Percentiles rank a stretch among this genome's conserved stretches.
Evolutionary conservation across 2,113 vertebrate species (phyloP).

Genomic region (Melanostigma gelatinosum): DNA sequence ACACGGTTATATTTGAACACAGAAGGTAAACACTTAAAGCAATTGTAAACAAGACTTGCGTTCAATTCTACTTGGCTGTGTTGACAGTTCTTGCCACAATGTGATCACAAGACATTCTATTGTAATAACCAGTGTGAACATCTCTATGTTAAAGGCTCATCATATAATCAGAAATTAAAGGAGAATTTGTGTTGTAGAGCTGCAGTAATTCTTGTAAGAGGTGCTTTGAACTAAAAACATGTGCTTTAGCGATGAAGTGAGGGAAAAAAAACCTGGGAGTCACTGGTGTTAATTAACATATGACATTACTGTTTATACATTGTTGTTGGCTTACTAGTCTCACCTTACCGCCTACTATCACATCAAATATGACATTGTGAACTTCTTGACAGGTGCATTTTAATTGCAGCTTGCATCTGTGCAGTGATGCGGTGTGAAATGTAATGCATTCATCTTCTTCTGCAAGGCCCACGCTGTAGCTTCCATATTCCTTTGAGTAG

Average conservation of each 20-base stretch:
- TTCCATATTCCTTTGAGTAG: background rate
- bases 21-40: background rate
- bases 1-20: background rate
- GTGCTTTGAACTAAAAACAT: background rate
- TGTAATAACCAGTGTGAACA: background rate
- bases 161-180: background rate
- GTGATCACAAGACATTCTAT: background rate
- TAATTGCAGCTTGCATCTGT: constrained; percentile 1
- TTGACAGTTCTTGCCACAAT: constrained; percentile 1
- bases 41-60: background rate
- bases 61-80: background rate
- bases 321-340: background rate
- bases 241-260: background rate
- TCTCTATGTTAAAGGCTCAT: background rate
- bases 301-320: background rate
- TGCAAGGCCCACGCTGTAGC: background rate
- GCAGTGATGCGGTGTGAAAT: constrained; percentile 5
- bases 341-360: background rate
- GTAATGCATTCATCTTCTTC: background rate
- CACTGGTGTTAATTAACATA: background rate
- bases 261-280: background rate
- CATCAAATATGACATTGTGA: background rate
- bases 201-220: background rate
- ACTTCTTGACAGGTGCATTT: constrained; percentile 24
- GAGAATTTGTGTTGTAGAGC: background rate